phyloP scores from a whole-genome alignment of 2,797 vertebrate species.

The Spea hammondii region DNA sequence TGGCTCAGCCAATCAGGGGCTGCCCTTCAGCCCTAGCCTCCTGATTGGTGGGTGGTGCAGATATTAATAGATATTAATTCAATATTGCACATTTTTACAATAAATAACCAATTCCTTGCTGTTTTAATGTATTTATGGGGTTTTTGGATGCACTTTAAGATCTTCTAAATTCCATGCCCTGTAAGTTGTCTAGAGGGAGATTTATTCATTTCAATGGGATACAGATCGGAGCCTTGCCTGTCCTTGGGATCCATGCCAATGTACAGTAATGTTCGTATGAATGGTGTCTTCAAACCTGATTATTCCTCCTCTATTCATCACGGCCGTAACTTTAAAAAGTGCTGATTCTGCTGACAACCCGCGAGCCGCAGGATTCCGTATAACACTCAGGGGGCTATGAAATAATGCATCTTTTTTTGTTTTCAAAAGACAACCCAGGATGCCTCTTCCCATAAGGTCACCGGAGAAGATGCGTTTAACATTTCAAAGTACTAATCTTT shows the following conservation, averaged over 20 bases:
- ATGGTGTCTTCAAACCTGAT: constrained; percentile 27
- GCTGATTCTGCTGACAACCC: constrained; percentile 33
- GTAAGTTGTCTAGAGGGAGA: neutral
- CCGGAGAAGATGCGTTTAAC: constrained; percentile 34
- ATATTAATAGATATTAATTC: too few species aligned
- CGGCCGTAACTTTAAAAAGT: constrained; percentile 35
- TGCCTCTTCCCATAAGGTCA: constrained; percentile 32
- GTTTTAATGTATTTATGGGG: neutral
- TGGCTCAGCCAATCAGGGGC: too few species aligned
- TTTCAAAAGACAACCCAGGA: constrained; percentile 32
- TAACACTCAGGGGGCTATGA: constrained; percentile 30
- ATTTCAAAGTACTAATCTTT: constrained; percentile 39
- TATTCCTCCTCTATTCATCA: constrained; percentile 35
- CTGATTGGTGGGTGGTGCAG: too few species aligned
- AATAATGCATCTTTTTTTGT: constrained; percentile 44
- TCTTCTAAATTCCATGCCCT: too few species aligned
- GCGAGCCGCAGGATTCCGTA: constrained; percentile 18
- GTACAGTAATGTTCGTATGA: constrained; percentile 25
- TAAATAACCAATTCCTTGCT: neutral
- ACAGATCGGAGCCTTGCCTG: neutral
- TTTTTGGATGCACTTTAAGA: neutral
- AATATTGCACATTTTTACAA: too few species aligned
- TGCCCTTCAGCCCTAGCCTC: too few species aligned
- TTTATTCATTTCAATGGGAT: neutral
- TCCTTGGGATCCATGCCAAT: constrained; percentile 24